Conservation (phyloP, 2,888 invertebrate species). For the Melinaea marsaeus region DNA sequence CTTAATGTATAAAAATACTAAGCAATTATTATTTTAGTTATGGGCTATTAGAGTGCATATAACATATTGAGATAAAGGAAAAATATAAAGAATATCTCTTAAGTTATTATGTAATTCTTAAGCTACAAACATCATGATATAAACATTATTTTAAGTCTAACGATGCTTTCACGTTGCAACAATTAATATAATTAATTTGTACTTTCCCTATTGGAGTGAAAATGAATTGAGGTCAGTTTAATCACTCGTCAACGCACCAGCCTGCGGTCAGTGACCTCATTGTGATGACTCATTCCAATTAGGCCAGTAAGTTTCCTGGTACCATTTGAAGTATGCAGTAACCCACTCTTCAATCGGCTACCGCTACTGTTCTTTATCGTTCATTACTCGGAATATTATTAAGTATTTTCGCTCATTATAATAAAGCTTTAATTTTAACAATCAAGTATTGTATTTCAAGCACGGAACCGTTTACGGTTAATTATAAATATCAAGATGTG, state of each 20-base stretch:
- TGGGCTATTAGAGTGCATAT: constrained; percentile 14
- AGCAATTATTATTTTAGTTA: constrained; percentile 17
- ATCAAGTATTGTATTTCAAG: no score
- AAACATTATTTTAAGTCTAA: no score
- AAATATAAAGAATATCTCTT: no score
- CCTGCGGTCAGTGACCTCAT: constrained; percentile 25
- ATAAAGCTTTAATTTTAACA: no score
- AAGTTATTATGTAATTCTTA: no score
- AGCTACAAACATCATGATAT: no score
- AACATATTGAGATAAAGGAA: constrained; percentile 8
- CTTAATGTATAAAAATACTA: neutral
- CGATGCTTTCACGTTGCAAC: no score
- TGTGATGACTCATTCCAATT: constrained; percentile 25
- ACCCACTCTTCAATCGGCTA: neutral
- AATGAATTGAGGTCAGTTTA: constrained; percentile 20
- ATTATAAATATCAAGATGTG: no score
- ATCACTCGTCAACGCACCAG: constrained; percentile 11
- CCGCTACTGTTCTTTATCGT: neutral
- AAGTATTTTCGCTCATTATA: no score
- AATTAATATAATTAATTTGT: neutral
- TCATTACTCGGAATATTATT: no score
- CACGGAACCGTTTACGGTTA: no score
- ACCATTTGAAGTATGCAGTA: neutral
- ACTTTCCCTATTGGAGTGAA: constrained; percentile 1
- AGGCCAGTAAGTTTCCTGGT: constrained; percentile 12